A percentile compares a stretch with the other conserved stretches of the same genome.
These are phyloP conservation scores for Mixornis gularis DNA, from an alignment of 2,113 vertebrate species.

Conservation along the genomic window DNA sequence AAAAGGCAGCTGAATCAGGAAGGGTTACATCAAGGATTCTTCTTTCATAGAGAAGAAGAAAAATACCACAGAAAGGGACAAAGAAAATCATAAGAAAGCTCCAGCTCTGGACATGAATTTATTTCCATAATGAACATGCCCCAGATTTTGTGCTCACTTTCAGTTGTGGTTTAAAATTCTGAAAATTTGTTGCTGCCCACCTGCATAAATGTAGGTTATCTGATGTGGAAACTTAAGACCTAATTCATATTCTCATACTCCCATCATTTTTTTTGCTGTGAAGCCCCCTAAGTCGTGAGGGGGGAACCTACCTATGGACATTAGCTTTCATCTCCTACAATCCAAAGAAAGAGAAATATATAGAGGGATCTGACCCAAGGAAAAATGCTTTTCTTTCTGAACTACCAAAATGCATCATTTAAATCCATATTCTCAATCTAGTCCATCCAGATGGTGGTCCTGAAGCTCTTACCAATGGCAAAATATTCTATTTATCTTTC, in stretches of 20 bases:
- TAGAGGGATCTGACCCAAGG: neutral
- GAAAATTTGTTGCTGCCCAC: neutral
- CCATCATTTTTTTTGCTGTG: neutral
- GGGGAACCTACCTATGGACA: neutral
- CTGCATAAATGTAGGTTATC: neutral
- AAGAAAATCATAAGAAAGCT: neutral
- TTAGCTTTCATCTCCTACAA: neutral
- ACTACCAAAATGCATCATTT: neutral
- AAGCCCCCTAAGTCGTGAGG: neutral
- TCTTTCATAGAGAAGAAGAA: neutral
- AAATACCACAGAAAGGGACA: neutral
- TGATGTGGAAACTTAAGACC: neutral
- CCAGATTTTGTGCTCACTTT: rapidly evolving
- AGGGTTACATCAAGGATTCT: neutral
- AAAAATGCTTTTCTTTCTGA: neutral
- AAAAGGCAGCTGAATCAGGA: neutral
- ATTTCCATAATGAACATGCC: neutral
- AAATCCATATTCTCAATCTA: neutral
- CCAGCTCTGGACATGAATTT: neutral
- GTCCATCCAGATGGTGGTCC: too few relatives aligned
- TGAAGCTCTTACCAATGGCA: neutral
- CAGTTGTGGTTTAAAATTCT: neutral
- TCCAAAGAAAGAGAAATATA: neutral
- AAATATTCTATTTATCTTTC: neutral
- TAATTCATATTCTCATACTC: neutral